A percentile compares a stretch with the other conserved stretches of the same genome.
These are phyloP conservation scores for Pharmacophagus antenor DNA, from an alignment of 2,888 invertebrate genomes.

Conservation along the genomic window DNA sequence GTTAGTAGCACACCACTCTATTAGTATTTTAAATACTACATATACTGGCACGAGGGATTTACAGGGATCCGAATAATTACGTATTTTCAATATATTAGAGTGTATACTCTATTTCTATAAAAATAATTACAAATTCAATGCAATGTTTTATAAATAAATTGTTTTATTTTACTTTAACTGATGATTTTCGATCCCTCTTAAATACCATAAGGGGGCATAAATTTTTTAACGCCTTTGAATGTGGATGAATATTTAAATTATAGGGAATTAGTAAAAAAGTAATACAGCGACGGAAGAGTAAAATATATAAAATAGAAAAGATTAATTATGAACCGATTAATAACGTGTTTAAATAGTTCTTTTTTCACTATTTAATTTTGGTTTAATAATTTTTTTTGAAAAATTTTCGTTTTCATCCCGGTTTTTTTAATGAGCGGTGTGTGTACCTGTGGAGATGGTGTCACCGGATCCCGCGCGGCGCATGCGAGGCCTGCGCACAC, in stretches of 20 bases:
- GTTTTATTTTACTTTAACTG: neutral
- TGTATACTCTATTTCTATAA: too few relatives aligned
- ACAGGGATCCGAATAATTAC: conserved; percentile 1
- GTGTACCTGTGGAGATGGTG: conserved; percentile 82
- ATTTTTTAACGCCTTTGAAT: conserved; percentile 1
- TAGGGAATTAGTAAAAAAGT: too few relatives aligned
- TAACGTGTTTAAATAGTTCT: too few relatives aligned
- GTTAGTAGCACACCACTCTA: conserved; percentile 48
- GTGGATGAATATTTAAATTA: conserved; percentile 1
- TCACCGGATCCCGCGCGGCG: conserved; percentile 85
- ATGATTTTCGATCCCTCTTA: conserved; percentile 11
- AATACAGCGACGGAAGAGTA: too few relatives aligned
- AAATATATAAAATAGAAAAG: too few relatives aligned
- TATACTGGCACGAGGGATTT: conserved; percentile 1
- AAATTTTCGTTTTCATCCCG: neutral
- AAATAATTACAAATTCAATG: neutral
- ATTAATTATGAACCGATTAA: too few relatives aligned
- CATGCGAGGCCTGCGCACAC: conserved; percentile 86
- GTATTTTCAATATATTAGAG: neutral
- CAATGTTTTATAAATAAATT: too few relatives aligned
- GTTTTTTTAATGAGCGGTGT: conserved; percentile 11
- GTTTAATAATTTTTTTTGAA: neutral
- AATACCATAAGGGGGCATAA: conserved; percentile 10
- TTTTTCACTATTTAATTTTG: too few relatives aligned
- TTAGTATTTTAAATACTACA: conserved; percentile 30